Percentiles rank a stretch among this genome's conserved stretches.
Conservation (phyloP, 2,797 vertebrate genomes). For the Anguilla anguilla region DNA sequence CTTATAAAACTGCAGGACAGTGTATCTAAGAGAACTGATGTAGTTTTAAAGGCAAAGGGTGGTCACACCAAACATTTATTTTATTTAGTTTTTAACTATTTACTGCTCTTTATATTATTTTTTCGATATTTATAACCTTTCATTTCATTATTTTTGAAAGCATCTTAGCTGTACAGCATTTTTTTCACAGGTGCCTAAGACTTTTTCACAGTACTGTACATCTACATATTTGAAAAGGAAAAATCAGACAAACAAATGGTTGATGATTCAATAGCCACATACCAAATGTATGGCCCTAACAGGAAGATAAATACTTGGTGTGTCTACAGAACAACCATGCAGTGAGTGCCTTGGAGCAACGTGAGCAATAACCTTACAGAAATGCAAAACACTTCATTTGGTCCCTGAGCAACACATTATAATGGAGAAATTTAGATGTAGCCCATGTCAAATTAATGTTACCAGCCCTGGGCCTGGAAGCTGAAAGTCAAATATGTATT, state of each 20-base stretch:
- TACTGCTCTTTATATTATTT: no score
- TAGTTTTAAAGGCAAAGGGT: no score
- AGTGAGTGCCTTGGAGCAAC: background rate
- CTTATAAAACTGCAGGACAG: no score
- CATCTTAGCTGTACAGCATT: no score
- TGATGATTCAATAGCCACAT: background rate
- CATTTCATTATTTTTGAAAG: no score
- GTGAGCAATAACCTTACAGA: background rate
- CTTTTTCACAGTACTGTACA: background rate
- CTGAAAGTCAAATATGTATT: background rate
- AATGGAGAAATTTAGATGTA: conserved; percentile 7
- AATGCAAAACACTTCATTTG: background rate
- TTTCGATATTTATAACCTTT: no score
- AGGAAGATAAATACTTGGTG: background rate
- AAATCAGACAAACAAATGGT: background rate
- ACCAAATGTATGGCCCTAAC: background rate
- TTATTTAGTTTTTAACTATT: no score
- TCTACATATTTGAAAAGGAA: background rate
- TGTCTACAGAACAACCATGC: background rate
- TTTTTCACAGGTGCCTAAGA: no score
- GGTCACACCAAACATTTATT: no score
- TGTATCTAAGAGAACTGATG: no score
- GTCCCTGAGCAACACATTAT: conserved; percentile 3
- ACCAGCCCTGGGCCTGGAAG: background rate
- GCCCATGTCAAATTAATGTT: conserved; percentile 4